A percentile compares a stretch with the other conserved stretches of the same genome.
Evolutionary conservation across 53 echinoderm and acorn worm genomes (phyloP).

Genomic region (Apostichopus leukothele): DNA sequence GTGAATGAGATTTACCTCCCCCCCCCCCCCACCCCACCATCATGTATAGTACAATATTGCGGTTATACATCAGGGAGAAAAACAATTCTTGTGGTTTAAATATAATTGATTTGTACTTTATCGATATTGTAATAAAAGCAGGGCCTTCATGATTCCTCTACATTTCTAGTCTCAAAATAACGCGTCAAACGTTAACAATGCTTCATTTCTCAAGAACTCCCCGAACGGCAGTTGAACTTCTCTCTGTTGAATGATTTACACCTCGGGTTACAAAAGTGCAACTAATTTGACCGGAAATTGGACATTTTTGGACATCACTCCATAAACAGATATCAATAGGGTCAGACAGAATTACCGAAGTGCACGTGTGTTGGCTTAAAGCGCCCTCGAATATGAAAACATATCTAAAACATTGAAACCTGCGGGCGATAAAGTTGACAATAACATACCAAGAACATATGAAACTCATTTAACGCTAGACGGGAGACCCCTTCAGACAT

Average conservation of each 20-base stretch:
- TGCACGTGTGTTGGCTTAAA: background rate
- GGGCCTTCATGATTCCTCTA: too few species aligned
- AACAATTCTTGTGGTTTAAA: too few species aligned
- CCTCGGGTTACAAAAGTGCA: background rate
- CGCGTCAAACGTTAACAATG: background rate
- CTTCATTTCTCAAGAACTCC: background rate
- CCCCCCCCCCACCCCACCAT: too few species aligned
- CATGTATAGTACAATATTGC: too few species aligned
- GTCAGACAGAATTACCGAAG: background rate
- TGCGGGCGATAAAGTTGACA: background rate
- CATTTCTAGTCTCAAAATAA: background rate
- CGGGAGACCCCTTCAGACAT: background rate
- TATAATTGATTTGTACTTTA: too few species aligned
- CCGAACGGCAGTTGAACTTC: background rate
- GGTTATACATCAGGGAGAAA: too few species aligned
- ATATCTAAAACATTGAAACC: background rate
- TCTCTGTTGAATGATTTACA: background rate
- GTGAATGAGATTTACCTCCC: too few species aligned
- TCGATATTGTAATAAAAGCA: too few species aligned
- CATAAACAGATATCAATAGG: background rate
- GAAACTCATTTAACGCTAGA: background rate
- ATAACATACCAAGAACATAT: background rate
- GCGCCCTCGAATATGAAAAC: background rate
- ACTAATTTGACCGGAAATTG: background rate
- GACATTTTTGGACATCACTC: background rate